A percentile compares a stretch with the other conserved stretches of the same genome.
These are phyloP conservation scores for Halocynthia roretzi DNA, from an alignment of 23 tunicate species.

Conservation along the genomic window DNA sequence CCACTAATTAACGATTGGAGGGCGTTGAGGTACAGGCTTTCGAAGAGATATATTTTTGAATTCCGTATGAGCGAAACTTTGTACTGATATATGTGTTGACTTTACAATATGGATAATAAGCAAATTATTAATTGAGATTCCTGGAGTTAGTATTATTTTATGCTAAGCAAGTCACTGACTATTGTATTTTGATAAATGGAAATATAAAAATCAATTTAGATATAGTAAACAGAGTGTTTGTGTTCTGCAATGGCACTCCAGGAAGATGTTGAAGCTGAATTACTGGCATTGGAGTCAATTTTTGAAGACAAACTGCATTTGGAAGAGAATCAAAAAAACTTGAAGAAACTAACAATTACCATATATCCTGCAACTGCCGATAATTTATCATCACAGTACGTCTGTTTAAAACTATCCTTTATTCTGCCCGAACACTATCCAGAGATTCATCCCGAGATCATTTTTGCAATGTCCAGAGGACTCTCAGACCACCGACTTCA, in stretches of 20 bases:
- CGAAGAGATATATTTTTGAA: no score
- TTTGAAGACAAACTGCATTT: conserved; percentile 48
- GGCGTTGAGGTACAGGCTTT: no score
- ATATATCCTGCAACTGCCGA: conserved; percentile 61
- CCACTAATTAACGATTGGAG: no score
- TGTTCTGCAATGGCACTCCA: neutral
- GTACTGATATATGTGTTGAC: no score
- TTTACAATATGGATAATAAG: no score
- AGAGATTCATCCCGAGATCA: conserved; percentile 8
- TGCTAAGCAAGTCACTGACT: no score
- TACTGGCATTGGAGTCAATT: conserved; percentile 49
- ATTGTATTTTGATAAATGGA: no score
- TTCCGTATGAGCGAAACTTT: no score
- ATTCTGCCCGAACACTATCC: conserved; percentile 28
- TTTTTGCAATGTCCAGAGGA: conserved; percentile 40
- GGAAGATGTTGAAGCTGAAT: conserved; percentile 34
- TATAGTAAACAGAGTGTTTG: no score
- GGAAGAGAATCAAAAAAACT: conserved; percentile 2
- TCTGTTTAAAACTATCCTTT: conserved; percentile 25
- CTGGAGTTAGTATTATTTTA: no score
- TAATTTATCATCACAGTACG: conserved; percentile 34
- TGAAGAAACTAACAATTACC: conserved; percentile 30
- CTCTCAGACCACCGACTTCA: conserved; percentile 38
- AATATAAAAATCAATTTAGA: no score
- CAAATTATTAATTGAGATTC: no score